Percentiles rank a stretch among this genome's conserved stretches.
These are phyloP conservation scores for Rotaria magnacalcarata DNA, from an alignment of 2,888 invertebrate species.

Conservation along the genomic window DNA sequence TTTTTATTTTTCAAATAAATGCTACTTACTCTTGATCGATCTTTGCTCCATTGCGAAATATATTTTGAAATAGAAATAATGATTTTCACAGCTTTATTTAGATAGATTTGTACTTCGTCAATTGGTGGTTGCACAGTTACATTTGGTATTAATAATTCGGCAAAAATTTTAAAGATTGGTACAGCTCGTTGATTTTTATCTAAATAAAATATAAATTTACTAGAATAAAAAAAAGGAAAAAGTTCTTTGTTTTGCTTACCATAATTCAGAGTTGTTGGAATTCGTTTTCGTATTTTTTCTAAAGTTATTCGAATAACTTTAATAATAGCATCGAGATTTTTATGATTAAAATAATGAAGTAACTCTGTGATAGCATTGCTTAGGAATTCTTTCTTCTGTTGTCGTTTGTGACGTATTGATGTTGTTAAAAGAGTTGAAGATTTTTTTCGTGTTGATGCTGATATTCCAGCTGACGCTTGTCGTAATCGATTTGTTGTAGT, in stretches of 20 bases:
- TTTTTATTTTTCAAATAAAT: no score
- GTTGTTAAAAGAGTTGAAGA: neutral
- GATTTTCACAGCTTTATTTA: slow-evolving; percentile 67
- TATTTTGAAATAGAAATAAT: slow-evolving; percentile 71
- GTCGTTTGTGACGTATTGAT: neutral
- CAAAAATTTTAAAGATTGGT: slow-evolving; percentile 69
- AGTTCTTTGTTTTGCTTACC: neutral
- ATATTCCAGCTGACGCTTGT: neutral
- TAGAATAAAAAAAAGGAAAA: neutral
- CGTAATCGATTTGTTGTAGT: neutral
- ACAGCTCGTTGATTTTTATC: neutral
- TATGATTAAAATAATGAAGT: slow-evolving; percentile 81
- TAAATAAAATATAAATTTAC: neutral
- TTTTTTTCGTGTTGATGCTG: slow-evolving; percentile 1
- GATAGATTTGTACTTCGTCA: slow-evolving; percentile 70
- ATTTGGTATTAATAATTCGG: slow-evolving; percentile 61
- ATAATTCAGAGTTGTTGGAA: slow-evolving; percentile 50
- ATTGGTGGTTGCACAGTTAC: slow-evolving; percentile 61
- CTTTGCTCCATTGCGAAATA: slow-evolving; percentile 74
- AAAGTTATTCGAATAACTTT: slow-evolving; percentile 76
- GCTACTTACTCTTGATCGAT: neutral
- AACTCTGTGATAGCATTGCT: slow-evolving; percentile 80
- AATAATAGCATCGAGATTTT: slow-evolving; percentile 82
- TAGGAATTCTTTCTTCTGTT: slow-evolving; percentile 48
- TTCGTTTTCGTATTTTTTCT: slow-evolving; percentile 72